These are phyloP conservation scores for Chloroceryle inda DNA, from an alignment of 2,797 vertebrate species.

Conservation along the genomic window DNA sequence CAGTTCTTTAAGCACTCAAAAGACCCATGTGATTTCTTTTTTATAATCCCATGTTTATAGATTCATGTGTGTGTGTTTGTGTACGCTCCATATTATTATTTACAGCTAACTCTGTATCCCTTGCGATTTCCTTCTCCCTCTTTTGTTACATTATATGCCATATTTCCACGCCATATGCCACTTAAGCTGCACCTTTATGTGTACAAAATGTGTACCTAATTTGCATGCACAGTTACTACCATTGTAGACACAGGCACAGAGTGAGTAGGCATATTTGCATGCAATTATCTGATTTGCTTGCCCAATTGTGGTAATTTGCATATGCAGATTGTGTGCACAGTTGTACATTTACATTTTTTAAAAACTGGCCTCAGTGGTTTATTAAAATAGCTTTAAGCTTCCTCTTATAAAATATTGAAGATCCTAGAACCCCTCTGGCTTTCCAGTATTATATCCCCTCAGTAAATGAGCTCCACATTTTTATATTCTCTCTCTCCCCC, in stretches of 20 bases:
- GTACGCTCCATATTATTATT: slow-evolving; percentile 63
- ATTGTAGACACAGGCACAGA: slow-evolving; percentile 67
- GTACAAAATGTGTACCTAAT: slow-evolving; percentile 72
- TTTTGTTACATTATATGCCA: slow-evolving; percentile 63
- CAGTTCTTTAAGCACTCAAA: not conserved
- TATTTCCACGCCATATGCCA: slow-evolving; percentile 72
- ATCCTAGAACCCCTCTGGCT: slow-evolving; percentile 56
- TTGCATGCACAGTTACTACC: slow-evolving; percentile 74
- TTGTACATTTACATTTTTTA: slow-evolving; percentile 70
- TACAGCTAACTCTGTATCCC: slow-evolving; percentile 61
- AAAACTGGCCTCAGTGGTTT: slow-evolving; percentile 63
- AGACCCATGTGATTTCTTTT: slow-evolving; percentile 28
- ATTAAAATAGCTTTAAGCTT: slow-evolving; percentile 64
- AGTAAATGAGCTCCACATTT: slow-evolving; percentile 52
- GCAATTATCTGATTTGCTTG: slow-evolving; percentile 76
- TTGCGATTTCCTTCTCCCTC: slow-evolving; percentile 53
- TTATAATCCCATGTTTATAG: slow-evolving; percentile 26
- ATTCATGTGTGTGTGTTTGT: slow-evolving; percentile 47
- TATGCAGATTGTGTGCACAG: slow-evolving; percentile 70
- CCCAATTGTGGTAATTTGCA: slow-evolving; percentile 65
- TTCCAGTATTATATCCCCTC: slow-evolving; percentile 31
- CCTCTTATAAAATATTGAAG: slow-evolving; percentile 64
- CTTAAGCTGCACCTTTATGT: slow-evolving; percentile 72
- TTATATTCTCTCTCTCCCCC: slow-evolving; percentile 8
- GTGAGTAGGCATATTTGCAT: slow-evolving; percentile 74